Evolutionary conservation across 2,113 vertebrate species (phyloP).

Genomic region (Leptobrachium ailaonicum): DNA sequence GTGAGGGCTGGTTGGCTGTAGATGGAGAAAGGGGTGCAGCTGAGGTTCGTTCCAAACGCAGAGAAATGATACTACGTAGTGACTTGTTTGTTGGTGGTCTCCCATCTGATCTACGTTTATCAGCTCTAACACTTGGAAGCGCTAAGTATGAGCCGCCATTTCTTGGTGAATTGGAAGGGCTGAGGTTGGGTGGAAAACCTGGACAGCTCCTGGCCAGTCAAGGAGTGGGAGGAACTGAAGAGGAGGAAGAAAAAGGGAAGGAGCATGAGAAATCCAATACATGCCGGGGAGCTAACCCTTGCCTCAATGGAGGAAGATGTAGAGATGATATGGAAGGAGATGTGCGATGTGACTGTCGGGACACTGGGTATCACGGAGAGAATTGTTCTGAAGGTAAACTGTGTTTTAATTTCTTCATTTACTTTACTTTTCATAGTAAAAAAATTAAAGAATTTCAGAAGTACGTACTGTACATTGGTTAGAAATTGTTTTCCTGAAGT

Average conservation of each 20-base stretch:
- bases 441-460: no score
- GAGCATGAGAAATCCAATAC: slow-evolving; percentile 74
- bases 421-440: neutral
- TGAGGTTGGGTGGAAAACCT: slow-evolving; percentile 80
- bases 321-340: slow-evolving; percentile 72
- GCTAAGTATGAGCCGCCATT: slow-evolving; percentile 93
- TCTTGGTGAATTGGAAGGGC: slow-evolving; percentile 80
- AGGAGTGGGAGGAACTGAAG: slow-evolving; percentile 81
- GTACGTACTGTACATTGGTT: no score
- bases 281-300: slow-evolving; percentile 80
- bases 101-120: slow-evolving; percentile 89
- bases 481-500: no score
- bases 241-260: slow-evolving; percentile 78
- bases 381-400: slow-evolving; percentile 92
- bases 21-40: slow-evolving; percentile 82
- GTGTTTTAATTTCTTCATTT: neutral
- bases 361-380: slow-evolving; percentile 82
- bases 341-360: slow-evolving; percentile 83
- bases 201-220: slow-evolving; percentile 83
- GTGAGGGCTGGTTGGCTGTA: slow-evolving; percentile 78
- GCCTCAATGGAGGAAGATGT: slow-evolving; percentile 84
- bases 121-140: slow-evolving; percentile 87
- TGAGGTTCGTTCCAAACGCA: slow-evolving; percentile 85
- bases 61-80: slow-evolving; percentile 86
- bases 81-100: slow-evolving; percentile 91